phyloP scores from a whole-genome alignment of 2,888 invertebrate genomes.

The Aphelenchoides bicaudatus region DNA sequence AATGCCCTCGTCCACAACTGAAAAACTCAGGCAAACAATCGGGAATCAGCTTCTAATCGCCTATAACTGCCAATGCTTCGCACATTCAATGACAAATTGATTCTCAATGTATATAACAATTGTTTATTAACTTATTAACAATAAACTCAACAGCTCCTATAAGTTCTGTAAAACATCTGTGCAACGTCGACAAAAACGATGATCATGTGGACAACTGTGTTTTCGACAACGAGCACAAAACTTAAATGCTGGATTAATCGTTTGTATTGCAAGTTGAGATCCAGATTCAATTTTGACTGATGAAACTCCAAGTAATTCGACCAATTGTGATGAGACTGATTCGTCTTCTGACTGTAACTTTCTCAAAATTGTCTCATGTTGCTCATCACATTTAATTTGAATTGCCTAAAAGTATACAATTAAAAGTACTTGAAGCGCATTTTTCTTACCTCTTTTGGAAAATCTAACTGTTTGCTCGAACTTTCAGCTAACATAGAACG shows the following conservation, averaged over 20 bases:
- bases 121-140: too few relatives aligned
- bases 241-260: background rate
- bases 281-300: slow-evolving; percentile 10
- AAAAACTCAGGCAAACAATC: background rate
- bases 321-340: slow-evolving; percentile 25
- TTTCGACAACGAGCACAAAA: slow-evolving; percentile 24
- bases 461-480: background rate
- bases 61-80: too few relatives aligned
- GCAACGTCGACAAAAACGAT: slow-evolving; percentile 22
- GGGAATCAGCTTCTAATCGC: background rate
- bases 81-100: too few relatives aligned
- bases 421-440: background rate
- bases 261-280: background rate
- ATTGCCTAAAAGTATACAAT: background rate
- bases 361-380: background rate
- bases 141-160: slow-evolving; percentile 3
- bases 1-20: slow-evolving; percentile 27
- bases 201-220: slow-evolving; percentile 10
- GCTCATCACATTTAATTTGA: background rate
- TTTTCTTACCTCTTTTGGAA: slow-evolving; percentile 3
- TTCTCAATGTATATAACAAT: too few relatives aligned
- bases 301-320: slow-evolving; percentile 35
- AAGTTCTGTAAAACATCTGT: slow-evolving; percentile 5
- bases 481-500: slow-evolving; percentile 9
- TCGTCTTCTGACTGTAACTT: background rate